Percentiles rank a stretch among this genome's conserved stretches.
Evolutionary conservation across 1,140 invertebrate genomes (phyloP).

Genomic region (Tetranychus cinnabarinus): DNA sequence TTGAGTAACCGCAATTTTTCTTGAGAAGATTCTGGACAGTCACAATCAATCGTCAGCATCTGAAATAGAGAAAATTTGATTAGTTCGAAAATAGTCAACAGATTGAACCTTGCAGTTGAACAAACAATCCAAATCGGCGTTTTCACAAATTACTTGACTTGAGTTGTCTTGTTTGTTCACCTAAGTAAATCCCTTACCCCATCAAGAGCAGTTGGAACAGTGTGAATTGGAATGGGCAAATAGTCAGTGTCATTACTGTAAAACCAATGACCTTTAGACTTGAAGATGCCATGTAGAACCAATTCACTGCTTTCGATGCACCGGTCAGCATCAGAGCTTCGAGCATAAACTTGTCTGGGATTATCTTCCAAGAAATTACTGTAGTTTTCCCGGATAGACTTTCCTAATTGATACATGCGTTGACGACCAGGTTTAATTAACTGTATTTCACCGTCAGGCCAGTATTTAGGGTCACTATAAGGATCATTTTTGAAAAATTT

Average conservation of each 20-base stretch:
- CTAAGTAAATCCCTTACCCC: neutral
- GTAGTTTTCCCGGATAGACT: constrained; percentile 5
- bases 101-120: too few species aligned
- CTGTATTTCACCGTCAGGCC: constrained; percentile 6
- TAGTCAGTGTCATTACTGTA: neutral
- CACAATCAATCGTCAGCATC: neutral
- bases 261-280: neutral
- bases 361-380: neutral
- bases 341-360: constrained; percentile 1
- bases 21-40: neutral
- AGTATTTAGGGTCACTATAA: constrained; percentile 21
- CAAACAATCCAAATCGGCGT: too few species aligned
- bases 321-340: constrained; percentile 7
- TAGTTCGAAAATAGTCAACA: too few species aligned
- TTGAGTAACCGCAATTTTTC: neutral
- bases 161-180: too few species aligned
- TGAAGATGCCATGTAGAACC: neutral
- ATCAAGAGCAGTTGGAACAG: constrained; percentile 5
- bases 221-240: constrained; percentile 8
- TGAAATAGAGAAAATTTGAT: neutral
- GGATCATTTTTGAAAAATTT: constrained; percentile 6
- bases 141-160: too few species aligned
- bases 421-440: constrained; percentile 2
- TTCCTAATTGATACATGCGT: constrained; percentile 8
- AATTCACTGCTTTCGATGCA: constrained; percentile 4